These are phyloP conservation scores for Stegophylla sp. DNA, from an alignment of 2,888 invertebrate genomes.

Conservation along the genomic window DNA sequence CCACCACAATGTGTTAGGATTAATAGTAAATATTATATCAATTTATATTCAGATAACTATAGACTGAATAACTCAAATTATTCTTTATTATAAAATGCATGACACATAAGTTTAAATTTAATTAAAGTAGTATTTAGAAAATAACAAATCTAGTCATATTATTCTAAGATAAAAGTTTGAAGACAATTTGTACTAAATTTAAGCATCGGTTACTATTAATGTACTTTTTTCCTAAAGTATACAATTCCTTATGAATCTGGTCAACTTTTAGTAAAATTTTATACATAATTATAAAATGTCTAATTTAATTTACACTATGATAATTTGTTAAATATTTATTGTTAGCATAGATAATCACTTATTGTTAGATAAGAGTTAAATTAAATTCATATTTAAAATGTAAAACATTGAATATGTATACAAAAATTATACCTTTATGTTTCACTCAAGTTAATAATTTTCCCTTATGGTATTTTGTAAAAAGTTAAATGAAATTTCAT, in stretches of 20 bases:
- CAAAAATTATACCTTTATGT: background rate
- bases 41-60: constrained; percentile 36
- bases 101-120: constrained; percentile 17
- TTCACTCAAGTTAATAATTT: constrained; percentile 7
- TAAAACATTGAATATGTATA: constrained; percentile 5
- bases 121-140: constrained; percentile 33
- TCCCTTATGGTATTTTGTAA: background rate
- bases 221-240: background rate
- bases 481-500: background rate
- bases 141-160: constrained; percentile 8
- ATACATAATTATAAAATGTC: constrained; percentile 16
- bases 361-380: background rate
- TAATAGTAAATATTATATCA: constrained; percentile 18
- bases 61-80: constrained; percentile 27
- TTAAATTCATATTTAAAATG: constrained; percentile 15
- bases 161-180: constrained; percentile 1
- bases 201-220: background rate
- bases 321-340: constrained; percentile 28
- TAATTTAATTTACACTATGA: background rate
- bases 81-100: background rate
- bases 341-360: background rate
- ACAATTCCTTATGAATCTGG: constrained; percentile 7
- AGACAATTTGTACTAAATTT: constrained; percentile 8
- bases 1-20: constrained; percentile 34
- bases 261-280: background rate